These are phyloP conservation scores for Dendrocincla fuliginosa DNA, from an alignment of 2,797 vertebrate species.

Conservation along the genomic window DNA sequence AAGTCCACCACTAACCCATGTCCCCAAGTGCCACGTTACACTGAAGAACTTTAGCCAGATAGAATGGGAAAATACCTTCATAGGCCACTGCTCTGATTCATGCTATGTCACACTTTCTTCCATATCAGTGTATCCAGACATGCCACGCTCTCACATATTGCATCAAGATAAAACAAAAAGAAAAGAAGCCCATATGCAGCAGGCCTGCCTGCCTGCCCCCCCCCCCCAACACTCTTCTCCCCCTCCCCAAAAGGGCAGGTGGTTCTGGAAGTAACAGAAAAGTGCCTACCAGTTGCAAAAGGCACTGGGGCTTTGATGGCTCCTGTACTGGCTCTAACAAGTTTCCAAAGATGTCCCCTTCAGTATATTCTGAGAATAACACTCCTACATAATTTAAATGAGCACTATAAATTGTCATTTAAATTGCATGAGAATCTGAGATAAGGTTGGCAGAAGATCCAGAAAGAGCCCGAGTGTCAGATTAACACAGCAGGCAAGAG, in stretches of 20 bases:
- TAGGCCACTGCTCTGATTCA: not conserved
- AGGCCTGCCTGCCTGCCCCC: not conserved
- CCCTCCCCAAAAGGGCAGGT: fast-evolving
- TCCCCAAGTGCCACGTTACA: fast-evolving
- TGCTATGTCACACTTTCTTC: not conserved
- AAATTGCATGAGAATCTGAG: constrained; percentile 42
- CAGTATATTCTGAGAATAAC: not conserved
- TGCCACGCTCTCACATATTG: not conserved
- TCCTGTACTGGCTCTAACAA: not conserved
- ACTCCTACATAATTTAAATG: constrained; percentile 30
- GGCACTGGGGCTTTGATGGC: not conserved
- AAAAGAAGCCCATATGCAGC: not conserved
- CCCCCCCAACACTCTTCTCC: no score
- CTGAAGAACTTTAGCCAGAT: not conserved
- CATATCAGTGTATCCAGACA: not conserved
- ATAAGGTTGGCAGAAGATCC: constrained; percentile 45
- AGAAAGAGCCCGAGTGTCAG: constrained; percentile 25
- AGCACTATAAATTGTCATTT: constrained; percentile 44
- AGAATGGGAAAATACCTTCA: not conserved
- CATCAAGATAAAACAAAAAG: not conserved
- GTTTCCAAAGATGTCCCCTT: not conserved
- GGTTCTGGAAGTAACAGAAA: not conserved
- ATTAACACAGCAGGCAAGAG: constrained; percentile 7
- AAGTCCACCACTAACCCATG: not conserved
- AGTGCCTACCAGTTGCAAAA: not conserved